phyloP scores from a whole-genome alignment of 1,140 invertebrate genomes.

The Apolygus lucorum region DNA sequence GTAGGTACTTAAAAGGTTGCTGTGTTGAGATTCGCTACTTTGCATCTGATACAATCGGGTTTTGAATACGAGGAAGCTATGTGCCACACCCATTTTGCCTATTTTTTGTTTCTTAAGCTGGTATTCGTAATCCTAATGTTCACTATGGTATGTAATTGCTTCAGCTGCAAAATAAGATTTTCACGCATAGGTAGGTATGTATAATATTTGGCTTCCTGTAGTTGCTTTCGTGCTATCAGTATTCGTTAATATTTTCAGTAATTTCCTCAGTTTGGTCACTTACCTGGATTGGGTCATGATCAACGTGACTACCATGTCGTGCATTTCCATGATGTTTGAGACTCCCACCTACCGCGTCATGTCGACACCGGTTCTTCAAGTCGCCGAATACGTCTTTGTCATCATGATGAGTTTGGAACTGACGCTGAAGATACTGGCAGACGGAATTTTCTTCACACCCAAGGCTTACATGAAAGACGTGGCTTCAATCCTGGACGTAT shows the following conservation, averaged over 20 bases:
- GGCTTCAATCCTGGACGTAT: constrained; percentile 91
- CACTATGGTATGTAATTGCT: too few species aligned
- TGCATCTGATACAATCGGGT: too few species aligned
- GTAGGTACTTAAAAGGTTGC: too few species aligned
- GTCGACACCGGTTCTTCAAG: constrained; percentile 75
- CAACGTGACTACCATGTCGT: constrained; percentile 91
- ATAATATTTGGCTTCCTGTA: too few species aligned
- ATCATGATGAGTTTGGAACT: constrained; percentile 97
- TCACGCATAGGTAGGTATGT: too few species aligned
- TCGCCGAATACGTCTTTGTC: constrained; percentile 97
- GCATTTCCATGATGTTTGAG: constrained; percentile 98
- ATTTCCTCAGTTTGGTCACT: constrained; percentile 92
- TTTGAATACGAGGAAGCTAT: too few species aligned
- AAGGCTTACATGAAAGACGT: constrained; percentile 97
- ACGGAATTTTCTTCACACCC: constrained; percentile 97
- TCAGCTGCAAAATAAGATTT: too few species aligned
- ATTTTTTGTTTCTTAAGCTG: too few species aligned
- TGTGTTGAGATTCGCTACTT: too few species aligned
- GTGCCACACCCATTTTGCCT: too few species aligned
- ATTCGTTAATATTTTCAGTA: constrained; percentile 65
- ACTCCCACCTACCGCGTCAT: constrained; percentile 80
- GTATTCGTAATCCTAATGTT: too few species aligned
- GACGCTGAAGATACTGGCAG: constrained; percentile 88
- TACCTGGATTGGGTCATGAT: constrained; percentile 99
- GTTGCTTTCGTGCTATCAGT: too few species aligned